Evolutionary conservation across 1,140 invertebrate species (phyloP), one percentile per base, ranked within the genome.

Genomic region (Tetramorium simillimum): DNA sequence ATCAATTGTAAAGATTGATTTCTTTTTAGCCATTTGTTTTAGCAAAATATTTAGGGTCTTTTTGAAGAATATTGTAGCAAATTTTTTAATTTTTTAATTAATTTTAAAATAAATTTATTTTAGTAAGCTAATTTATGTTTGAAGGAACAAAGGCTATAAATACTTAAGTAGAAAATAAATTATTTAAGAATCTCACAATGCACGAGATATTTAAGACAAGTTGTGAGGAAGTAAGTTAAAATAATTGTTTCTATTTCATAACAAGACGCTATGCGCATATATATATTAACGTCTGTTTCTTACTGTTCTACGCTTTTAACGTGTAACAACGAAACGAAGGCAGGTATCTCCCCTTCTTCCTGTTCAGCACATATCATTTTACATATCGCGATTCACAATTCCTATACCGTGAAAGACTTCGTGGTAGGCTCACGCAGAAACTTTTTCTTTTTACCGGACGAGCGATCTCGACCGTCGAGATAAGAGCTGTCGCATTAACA

Each of bases 341-440:
- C 80, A 84, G 40, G 69, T 84, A 84, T 75, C 80, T 84, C 80
- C 80, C 80, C 80, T 84, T 84, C 80, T 84, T 84, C 80, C 80
- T 84, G 80, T 84, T 43, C 24, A 84, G 53, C 53, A 75, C 69
- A 18, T 84, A 84, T 84, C 80, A 75, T 84, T 84, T 84, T 75
- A 84, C 69, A 60, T 84, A 84, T 84, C 80, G 43, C 80, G 56
- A 84, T 84, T 84, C 80, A 75, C 69, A 75, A 84, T 84, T 75
- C 69, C 69, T 60, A 43, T 70, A 73, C 80, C 69, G 69, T 81
- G 77, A 81, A 81, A 81, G 77, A 81, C 77, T 69, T 67, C 6
- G 53, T n/a, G 53, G 80, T 21, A 37, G 69, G 28, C n/a, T 84
- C 18, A 62, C 40, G 53, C 28, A 40, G 51, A 75, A 33, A 60